Evolutionary conservation across 2,888 invertebrate genomes (phyloP).

Genomic region (Linnaemya vulpina): DNA sequence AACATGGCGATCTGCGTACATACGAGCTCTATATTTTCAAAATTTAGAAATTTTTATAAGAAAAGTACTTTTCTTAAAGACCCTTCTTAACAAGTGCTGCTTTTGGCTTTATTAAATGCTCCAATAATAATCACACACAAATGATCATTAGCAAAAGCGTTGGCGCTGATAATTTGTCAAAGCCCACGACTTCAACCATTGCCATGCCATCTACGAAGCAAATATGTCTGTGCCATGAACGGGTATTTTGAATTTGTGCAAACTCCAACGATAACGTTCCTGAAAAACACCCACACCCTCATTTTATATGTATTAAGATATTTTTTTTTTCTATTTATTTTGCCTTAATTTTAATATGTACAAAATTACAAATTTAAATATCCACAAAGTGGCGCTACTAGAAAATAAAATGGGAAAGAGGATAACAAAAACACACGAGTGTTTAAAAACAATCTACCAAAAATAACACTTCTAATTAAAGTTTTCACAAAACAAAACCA

Average conservation of each 20-base stretch:
- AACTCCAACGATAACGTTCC: background rate
- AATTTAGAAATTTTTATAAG: too few relatives aligned
- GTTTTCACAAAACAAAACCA: slow-evolving; percentile 40
- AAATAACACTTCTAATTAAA: slow-evolving; percentile 69
- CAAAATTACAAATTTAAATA: slow-evolving; percentile 56
- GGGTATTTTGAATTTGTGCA: slow-evolving; percentile 28
- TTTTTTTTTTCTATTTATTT: slow-evolving; percentile 12
- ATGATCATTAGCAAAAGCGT: too few relatives aligned
- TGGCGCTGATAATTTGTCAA: too few relatives aligned
- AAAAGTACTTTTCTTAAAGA: too few relatives aligned
- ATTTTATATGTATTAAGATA: slow-evolving; percentile 27
- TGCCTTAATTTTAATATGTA: slow-evolving; percentile 59
- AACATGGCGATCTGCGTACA: too few relatives aligned
- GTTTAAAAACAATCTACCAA: slow-evolving; percentile 40
- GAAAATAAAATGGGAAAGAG: background rate
- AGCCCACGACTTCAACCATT: too few relatives aligned
- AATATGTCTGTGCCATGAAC: background rate
- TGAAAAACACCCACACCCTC: background rate
- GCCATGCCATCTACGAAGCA: background rate
- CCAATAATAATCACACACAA: too few relatives aligned
- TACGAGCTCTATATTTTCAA: too few relatives aligned
- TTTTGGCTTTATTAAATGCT: too few relatives aligned
- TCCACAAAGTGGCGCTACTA: slow-evolving; percentile 31
- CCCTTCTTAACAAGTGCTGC: too few relatives aligned
- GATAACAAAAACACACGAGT: slow-evolving; percentile 4